phyloP scores from a whole-genome alignment of 2,888 invertebrate species.

The Ectemnius continuus region DNA sequence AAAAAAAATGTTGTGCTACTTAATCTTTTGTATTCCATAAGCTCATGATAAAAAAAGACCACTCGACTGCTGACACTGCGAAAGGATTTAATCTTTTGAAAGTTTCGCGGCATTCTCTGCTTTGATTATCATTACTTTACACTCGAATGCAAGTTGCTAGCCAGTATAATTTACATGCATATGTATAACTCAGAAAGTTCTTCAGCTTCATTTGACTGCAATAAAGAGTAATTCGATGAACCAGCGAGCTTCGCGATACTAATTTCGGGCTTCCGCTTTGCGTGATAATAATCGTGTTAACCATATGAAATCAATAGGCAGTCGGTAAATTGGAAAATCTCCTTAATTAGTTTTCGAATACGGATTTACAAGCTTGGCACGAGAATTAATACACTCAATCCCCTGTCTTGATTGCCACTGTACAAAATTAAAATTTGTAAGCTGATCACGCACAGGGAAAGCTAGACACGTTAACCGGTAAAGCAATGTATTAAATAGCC shows the following conservation, averaged over 20 bases:
- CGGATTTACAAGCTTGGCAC: constrained; percentile 56
- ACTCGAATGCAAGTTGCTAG: too few relatives aligned
- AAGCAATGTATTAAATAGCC: constrained; percentile 36
- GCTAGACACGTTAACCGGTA: constrained; percentile 37
- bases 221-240: constrained; percentile 63
- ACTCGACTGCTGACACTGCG: too few relatives aligned
- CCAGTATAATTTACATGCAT: too few relatives aligned
- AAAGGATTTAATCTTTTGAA: too few relatives aligned
- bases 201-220: constrained; percentile 56
- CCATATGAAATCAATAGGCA: constrained; percentile 57
- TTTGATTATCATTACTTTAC: too few relatives aligned
- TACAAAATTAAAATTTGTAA: constrained; percentile 52
- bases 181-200: constrained; percentile 18
- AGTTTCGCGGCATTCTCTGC: too few relatives aligned
- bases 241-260: constrained; percentile 62
- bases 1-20: too few relatives aligned
- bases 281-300: constrained; percentile 55
- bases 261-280: constrained; percentile 55
- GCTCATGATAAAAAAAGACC: too few relatives aligned
- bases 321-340: constrained; percentile 60
- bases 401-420: constrained; percentile 50
- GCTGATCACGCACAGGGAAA: constrained; percentile 34
- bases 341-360: constrained; percentile 57
- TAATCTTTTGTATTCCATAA: too few relatives aligned
- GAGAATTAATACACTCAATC: constrained; percentile 60